These are phyloP conservation scores for Drosophila subsilvestris DNA, from an alignment of 2,888 invertebrate species.

Conservation along the genomic window DNA sequence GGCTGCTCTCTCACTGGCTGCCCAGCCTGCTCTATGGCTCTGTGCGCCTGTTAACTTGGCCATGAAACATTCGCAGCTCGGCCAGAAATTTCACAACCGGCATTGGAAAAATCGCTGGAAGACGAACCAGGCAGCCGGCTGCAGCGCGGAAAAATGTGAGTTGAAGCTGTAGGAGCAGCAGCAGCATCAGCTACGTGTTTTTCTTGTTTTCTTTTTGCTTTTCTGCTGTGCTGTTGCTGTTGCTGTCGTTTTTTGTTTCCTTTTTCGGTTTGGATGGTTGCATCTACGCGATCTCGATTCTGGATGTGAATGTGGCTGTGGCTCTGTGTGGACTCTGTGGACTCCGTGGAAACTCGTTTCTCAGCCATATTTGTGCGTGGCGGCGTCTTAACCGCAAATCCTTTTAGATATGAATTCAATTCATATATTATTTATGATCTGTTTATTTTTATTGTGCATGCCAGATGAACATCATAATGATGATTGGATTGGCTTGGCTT, in stretches of 20 bases:
- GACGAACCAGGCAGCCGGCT: constrained; percentile 8
- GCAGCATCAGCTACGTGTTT: constrained; percentile 62
- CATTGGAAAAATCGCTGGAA: constrained; percentile 70
- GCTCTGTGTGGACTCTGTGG: constrained; percentile 41
- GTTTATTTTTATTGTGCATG: constrained; percentile 79
- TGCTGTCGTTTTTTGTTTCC: constrained; percentile 4
- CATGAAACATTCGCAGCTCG: constrained; percentile 75
- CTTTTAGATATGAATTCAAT: constrained; percentile 80
- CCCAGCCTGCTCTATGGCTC: constrained; percentile 15
- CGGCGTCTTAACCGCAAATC: constrained; percentile 77
- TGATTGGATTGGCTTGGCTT: constrained; percentile 19
- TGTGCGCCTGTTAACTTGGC: constrained; percentile 79
- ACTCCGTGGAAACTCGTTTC: constrained; percentile 56
- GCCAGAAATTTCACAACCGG: constrained; percentile 72
- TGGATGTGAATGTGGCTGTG: constrained; percentile 5
- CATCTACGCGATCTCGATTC: constrained; percentile 66
- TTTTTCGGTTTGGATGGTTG: constrained; percentile 23
- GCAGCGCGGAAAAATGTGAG: constrained; percentile 67
- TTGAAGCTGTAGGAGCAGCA: constrained; percentile 40
- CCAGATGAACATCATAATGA: constrained; percentile 61
- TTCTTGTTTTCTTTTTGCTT: constrained; percentile 73
- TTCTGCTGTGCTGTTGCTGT: neutral
- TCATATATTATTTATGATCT: constrained; percentile 80
- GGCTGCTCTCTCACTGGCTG: constrained; percentile 25
- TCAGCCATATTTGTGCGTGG: constrained; percentile 72